Percentiles rank a stretch among this genome's conserved stretches.
Evolutionary conservation across 2,113 vertebrate species (phyloP).

Genomic region (Trematomus loennbergii): DNA sequence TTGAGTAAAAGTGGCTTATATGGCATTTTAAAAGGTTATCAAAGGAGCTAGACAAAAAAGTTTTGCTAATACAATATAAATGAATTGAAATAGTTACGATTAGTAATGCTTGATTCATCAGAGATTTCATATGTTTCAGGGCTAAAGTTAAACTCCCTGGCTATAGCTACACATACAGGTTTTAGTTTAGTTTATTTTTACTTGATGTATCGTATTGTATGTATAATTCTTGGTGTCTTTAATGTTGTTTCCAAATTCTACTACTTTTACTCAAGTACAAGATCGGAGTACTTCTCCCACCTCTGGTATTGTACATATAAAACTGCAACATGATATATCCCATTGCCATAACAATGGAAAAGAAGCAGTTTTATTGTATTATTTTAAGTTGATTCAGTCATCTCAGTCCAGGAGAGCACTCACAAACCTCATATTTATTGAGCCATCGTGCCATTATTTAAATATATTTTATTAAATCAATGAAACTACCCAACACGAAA

Average conservation of each 20-base stretch:
- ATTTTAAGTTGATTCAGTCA: neutral
- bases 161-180: neutral
- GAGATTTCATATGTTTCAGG: neutral
- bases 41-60: neutral
- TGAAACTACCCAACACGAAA: neutral
- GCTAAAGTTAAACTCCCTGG: neutral
- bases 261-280: too few relatives aligned
- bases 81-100: neutral
- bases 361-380: neutral
- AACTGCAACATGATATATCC: too few relatives aligned
- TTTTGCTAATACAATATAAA: neutral
- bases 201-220: neutral
- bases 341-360: too few relatives aligned
- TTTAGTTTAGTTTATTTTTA: neutral
- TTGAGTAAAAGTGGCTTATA: too few relatives aligned
- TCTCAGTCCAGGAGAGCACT: neutral
- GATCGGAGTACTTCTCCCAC: too few relatives aligned
- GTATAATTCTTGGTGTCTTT: neutral
- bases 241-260: neutral
- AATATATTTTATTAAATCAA: neutral
- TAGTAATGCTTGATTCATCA: neutral
- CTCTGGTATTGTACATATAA: too few relatives aligned
- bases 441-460: too few relatives aligned
- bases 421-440: neutral
- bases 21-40: too few relatives aligned